Evolutionary conservation across 2,888 invertebrate species (phyloP).

Genomic region (Platynereis dumerilii): DNA sequence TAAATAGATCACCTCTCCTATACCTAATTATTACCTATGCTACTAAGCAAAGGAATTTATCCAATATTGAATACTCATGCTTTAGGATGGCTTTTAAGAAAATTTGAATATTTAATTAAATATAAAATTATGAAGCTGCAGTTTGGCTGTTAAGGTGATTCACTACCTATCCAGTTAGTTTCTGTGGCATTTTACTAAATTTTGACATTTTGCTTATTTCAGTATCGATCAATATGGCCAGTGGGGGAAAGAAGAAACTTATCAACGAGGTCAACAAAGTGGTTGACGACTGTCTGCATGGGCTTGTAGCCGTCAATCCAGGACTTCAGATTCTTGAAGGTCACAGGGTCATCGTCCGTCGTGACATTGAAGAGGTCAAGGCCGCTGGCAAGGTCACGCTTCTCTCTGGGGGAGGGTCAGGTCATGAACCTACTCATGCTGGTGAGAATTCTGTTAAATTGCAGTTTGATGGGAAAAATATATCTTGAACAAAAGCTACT

Average conservation of each 20-base stretch:
- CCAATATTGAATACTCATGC: no score
- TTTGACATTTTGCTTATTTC: no score
- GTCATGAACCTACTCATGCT: conserved; percentile 77
- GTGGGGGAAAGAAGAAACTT: conserved; percentile 28
- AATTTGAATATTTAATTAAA: no score
- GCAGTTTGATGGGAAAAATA: background rate
- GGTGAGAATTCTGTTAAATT: conserved; percentile 46
- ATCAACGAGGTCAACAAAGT: conserved; percentile 27
- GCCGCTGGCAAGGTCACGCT: conserved; percentile 65
- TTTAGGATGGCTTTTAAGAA: no score
- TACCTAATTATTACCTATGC: no score
- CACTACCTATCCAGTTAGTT: no score
- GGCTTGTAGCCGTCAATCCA: conserved; percentile 54
- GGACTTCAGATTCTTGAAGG: conserved; percentile 67
- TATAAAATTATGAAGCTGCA: no score
- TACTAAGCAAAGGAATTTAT: no score
- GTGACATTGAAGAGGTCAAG: conserved; percentile 66
- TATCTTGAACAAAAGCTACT: no score
- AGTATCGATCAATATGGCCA: background rate
- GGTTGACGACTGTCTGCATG: conserved; percentile 34
- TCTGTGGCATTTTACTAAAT: no score
- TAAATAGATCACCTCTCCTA: no score
- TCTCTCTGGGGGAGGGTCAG: conserved; percentile 82
- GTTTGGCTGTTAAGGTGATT: no score
- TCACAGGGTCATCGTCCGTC: conserved; percentile 68